Evolutionary conservation across 1,140 invertebrate genomes (phyloP).

Genomic region (Ditylenchus dipsaci): DNA sequence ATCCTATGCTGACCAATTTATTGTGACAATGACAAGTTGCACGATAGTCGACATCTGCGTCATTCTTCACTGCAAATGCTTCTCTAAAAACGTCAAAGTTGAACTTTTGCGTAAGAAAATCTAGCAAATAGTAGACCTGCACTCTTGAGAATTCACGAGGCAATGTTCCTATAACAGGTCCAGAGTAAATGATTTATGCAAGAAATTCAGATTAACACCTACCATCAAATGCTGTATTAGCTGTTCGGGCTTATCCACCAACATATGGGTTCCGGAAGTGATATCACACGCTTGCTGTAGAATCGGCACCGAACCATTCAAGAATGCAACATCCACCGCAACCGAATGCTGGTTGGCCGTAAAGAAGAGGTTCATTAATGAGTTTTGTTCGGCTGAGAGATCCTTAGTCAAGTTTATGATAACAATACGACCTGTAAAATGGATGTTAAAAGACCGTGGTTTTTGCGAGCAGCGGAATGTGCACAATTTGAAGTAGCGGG

Average conservation of each 20-base stretch:
- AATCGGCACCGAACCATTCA: conserved; percentile 34
- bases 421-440: conserved; percentile 21
- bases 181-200: background rate
- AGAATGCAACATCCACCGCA: conserved; percentile 22
- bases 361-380: conserved; percentile 39
- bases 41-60: conserved; percentile 30
- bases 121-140: conserved; percentile 6
- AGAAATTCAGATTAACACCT: background rate
- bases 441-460: no score
- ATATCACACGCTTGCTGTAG: conserved; percentile 40
- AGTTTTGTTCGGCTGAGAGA: conserved; percentile 29
- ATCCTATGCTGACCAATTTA: conserved; percentile 31
- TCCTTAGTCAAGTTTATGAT: conserved; percentile 30
- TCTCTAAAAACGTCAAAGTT: background rate
- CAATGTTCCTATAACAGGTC: conserved; percentile 25
- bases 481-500: no score
- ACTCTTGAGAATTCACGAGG: conserved; percentile 17
- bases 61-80: conserved; percentile 2
- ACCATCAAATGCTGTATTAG: conserved; percentile 33
- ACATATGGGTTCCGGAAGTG: conserved; percentile 23
- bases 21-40: conserved; percentile 36
- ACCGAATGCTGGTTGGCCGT: conserved; percentile 29
- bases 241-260: conserved; percentile 7
- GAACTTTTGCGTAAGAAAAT: no score
- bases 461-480: no score